These are phyloP conservation scores for Acipenser transmontanus DNA, from an alignment of 2,797 vertebrate species.

Conservation along the genomic window DNA sequence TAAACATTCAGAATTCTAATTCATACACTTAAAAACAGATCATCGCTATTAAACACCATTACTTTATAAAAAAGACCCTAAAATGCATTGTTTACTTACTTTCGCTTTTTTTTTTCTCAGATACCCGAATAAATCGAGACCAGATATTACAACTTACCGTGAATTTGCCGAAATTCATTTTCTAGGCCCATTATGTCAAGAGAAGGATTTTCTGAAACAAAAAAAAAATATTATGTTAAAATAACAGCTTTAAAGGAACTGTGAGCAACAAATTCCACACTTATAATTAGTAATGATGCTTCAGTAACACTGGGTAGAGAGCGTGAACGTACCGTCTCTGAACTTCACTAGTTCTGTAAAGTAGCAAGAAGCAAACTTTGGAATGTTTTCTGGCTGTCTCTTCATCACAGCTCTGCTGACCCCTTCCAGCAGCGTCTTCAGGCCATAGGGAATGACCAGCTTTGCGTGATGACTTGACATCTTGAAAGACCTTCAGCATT, in stretches of 20 bases:
- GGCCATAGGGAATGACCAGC: conserved; percentile 42
- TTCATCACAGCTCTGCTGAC: conserved; percentile 44
- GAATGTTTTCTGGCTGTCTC: conserved; percentile 36
- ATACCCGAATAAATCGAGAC: too few relatives aligned
- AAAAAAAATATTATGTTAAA: conserved; percentile 14
- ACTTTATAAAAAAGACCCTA: too few relatives aligned
- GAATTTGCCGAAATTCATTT: conserved; percentile 37
- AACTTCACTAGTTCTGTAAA: conserved; percentile 48
- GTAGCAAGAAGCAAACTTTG: conserved; percentile 46
- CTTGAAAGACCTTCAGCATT: conserved; percentile 4
- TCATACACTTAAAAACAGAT: too few relatives aligned
- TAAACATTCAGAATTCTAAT: too few relatives aligned
- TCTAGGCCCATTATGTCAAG: conserved; percentile 46
- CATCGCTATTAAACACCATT: too few relatives aligned
- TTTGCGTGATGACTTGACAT: conserved; percentile 33
- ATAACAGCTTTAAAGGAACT: too few relatives aligned
- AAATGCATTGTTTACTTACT: too few relatives aligned
- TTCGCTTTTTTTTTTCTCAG: too few relatives aligned
- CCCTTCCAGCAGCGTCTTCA: conserved; percentile 49
- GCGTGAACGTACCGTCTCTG: conserved; percentile 44
- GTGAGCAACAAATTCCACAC: too few relatives aligned
- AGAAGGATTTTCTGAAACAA: conserved; percentile 33
- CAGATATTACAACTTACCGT: conserved; percentile 30
- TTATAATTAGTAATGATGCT: too few relatives aligned
- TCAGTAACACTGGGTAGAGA: too few relatives aligned